Evolutionary conservation across 2,888 invertebrate species (phyloP), one percentile per base, ranked within the genome.

Genomic region (Tetragonula carbonaria): DNA sequence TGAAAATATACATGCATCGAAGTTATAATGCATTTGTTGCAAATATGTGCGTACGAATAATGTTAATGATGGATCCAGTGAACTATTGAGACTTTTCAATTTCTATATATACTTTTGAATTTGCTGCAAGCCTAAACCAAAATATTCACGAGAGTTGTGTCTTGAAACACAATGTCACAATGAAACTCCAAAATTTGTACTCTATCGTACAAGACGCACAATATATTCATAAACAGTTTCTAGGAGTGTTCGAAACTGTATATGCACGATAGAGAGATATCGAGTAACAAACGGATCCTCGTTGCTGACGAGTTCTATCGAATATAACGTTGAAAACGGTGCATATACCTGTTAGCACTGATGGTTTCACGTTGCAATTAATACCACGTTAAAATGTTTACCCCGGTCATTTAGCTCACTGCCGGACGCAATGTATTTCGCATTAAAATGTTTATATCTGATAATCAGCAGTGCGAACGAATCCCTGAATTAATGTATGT

Each of bases 311-410:
- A 68, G 28, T 68, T 50, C 50, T 66, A 66, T 5, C n/a, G 50
- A 62, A 21, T 51, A 68, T 16, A n/a, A 18, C 38, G 38, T 8
- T 28, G 70, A 14, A 67, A 13, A 38, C 16, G 18, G 28, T 55
- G n/a, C n/a, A 18, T 74, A 71, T 74, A 71, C 57, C 51, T 18
- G 55, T 59, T 53, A 71, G 65, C n/a, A 82, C 23, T 59, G 14
- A 33, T 59, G 14, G 28, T 62, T 67, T 59, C 51, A n/a, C 67
- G 68, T 51, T 38, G 71, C 75, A 51, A 83, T 83, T 77, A 83
- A 83, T 77, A 70, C 50, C 55, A 23, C 67, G 62, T 57, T 83
- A 66, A 78, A 78, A 78, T 73, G 65, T 78, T 78, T 78, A 73
- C 45, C 28, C n/a, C 55, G 53, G 63, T 14, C 23, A 55, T 63